These are phyloP conservation scores for Drosophila hamatofila DNA, from an alignment of 2,888 invertebrate genomes.

Conservation along the genomic window DNA sequence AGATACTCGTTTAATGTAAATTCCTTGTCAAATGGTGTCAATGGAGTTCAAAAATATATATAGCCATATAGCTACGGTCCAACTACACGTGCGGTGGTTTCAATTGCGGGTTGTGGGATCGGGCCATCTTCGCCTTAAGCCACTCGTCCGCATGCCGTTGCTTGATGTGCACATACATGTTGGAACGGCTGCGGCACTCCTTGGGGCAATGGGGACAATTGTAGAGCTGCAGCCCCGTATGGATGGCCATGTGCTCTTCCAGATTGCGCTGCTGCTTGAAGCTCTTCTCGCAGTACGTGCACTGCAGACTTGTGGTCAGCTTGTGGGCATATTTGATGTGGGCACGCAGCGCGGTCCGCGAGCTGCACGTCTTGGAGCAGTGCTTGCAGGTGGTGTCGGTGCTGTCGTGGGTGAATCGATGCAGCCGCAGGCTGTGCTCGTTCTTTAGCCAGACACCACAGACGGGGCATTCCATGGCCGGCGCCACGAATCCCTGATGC, in stretches of 20 bases:
- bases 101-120: conserved; percentile 69
- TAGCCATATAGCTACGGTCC: neutral
- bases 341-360: conserved; percentile 74
- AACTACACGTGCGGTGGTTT: conserved; percentile 35
- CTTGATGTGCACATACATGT: conserved; percentile 83
- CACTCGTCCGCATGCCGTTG: conserved; percentile 80
- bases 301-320: conserved; percentile 69
- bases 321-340: conserved; percentile 80
- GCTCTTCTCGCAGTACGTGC: conserved; percentile 78
- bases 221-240: conserved; percentile 80
- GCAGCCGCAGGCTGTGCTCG: conserved; percentile 72
- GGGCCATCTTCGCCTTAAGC: conserved; percentile 79
- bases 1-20: conserved; percentile 29
- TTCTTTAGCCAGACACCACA: conserved; percentile 81
- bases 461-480: conserved; percentile 74
- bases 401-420: conserved; percentile 70
- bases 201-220: conserved; percentile 82
- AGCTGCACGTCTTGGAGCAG: conserved; percentile 73
- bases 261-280: conserved; percentile 79
- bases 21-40: conserved; percentile 36
- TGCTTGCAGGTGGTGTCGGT: conserved; percentile 67
- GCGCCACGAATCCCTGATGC: conserved; percentile 80
- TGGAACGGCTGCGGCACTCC: conserved; percentile 81
- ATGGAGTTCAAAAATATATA: conserved; percentile 7
- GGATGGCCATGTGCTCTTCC: conserved; percentile 82